These are phyloP conservation scores for Hydrophis major DNA, from an alignment of 2,797 vertebrate genomes.

Conservation along the genomic window DNA sequence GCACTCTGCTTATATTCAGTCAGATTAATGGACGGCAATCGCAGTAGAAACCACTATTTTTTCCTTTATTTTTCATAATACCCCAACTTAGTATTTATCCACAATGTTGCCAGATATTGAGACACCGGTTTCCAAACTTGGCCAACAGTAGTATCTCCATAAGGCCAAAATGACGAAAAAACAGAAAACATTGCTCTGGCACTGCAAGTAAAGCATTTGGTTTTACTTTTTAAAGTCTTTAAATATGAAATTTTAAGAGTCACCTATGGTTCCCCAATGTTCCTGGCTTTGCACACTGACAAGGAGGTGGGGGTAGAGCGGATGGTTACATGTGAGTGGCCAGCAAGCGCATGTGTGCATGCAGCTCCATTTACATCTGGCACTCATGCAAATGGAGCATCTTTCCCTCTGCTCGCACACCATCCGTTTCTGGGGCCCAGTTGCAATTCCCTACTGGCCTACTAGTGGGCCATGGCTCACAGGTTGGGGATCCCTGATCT, in stretches of 20 bases:
- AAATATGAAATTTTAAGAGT: background rate
- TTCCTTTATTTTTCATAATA: background rate
- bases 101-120: background rate
- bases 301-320: too few species aligned
- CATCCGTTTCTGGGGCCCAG: too few species aligned
- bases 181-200: background rate
- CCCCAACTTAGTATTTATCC: too few species aligned
- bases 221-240: background rate
- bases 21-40: background rate
- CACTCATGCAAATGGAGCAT: too few species aligned
- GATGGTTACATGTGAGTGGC: too few species aligned
- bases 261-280: background rate
- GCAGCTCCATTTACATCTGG: too few species aligned
- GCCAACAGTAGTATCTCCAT: background rate
- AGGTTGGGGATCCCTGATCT: too few species aligned
- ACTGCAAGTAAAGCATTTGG: background rate
- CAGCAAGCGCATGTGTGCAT: too few species aligned
- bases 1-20: background rate
- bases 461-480: too few species aligned
- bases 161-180: background rate
- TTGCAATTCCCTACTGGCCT: too few species aligned
- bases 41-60: background rate
- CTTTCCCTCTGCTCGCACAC: too few species aligned
- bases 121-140: background rate
- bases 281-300: too few species aligned